Conservation (phyloP, 2,888 invertebrate species). For the Crossocerus cetratus region DNA sequence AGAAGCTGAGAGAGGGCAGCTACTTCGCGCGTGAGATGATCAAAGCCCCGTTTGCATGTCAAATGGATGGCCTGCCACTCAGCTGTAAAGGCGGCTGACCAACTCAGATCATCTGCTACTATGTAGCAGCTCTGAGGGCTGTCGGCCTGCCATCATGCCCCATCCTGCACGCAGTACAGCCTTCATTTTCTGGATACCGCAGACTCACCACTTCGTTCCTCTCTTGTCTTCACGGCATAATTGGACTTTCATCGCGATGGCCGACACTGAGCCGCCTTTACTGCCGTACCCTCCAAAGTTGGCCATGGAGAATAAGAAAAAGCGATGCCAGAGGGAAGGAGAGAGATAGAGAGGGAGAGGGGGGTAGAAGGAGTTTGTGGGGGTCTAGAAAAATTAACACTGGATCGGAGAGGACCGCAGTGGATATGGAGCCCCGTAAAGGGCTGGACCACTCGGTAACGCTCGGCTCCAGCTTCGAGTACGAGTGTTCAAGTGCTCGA, state of each 20-base stretch:
- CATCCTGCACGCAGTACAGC: background rate
- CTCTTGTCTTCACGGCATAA: constrained; percentile 21
- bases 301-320: too few relatives aligned
- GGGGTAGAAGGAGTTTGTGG: background rate
- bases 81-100: constrained; percentile 55
- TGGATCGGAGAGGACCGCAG: background rate
- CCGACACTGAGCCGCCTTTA: constrained; percentile 8
- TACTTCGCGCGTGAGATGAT: constrained; percentile 53
- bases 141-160: background rate
- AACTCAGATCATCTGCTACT: constrained; percentile 52
- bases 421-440: background rate
- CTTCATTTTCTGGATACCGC: constrained; percentile 24
- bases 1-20: constrained; percentile 8
- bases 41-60: constrained; percentile 66
- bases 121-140: constrained; percentile 6
- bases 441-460: background rate
- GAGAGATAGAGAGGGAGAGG: too few relatives aligned
- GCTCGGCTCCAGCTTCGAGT: constrained; percentile 7
- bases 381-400: background rate
- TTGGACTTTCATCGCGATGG: constrained; percentile 41
- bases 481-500: constrained; percentile 23
- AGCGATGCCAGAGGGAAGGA: too few relatives aligned
- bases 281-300: too few relatives aligned
- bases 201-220: constrained; percentile 22
- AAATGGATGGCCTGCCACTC: constrained; percentile 59